phyloP scores from a whole-genome alignment of 2,888 invertebrate genomes.

The Anoplius nigerrimus region DNA sequence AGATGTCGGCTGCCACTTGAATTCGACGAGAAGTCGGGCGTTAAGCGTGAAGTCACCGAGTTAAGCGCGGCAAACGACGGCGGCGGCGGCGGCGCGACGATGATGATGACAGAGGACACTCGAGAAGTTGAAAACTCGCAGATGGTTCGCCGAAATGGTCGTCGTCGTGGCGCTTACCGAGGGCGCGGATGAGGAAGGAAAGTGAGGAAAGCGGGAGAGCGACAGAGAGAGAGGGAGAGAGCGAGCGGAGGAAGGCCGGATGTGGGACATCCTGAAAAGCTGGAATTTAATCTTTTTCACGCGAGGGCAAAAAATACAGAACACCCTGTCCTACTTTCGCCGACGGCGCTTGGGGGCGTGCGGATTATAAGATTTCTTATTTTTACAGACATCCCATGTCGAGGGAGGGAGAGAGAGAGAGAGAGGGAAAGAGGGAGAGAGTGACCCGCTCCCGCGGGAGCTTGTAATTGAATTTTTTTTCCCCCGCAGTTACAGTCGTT shows the following conservation, averaged over 20 bases:
- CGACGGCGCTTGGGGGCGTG: too few species aligned
- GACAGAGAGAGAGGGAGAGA: neutral
- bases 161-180: conserved; percentile 34
- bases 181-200: too few species aligned
- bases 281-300: conserved; percentile 1
- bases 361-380: too few species aligned
- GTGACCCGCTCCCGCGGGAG: too few species aligned
- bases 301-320: too few species aligned
- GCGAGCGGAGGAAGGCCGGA: neutral
- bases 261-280: neutral
- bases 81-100: conserved; percentile 1
- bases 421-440: too few species aligned
- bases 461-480: too few species aligned
- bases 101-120: conserved; percentile 22
- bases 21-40: conserved; percentile 40
- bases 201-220: neutral
- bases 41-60: conserved; percentile 39
- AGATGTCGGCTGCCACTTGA: conserved; percentile 47
- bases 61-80: conserved; percentile 14
- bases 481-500: too few species aligned
- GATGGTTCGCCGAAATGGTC: conserved; percentile 42
- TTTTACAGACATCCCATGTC: too few species aligned
- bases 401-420: too few species aligned
- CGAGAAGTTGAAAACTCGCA: conserved; percentile 40
- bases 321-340: too few species aligned